Base-by-base conservation (phyloP, 2,888 invertebrate species). In the Pachymerium ferrugineum region DNA sequence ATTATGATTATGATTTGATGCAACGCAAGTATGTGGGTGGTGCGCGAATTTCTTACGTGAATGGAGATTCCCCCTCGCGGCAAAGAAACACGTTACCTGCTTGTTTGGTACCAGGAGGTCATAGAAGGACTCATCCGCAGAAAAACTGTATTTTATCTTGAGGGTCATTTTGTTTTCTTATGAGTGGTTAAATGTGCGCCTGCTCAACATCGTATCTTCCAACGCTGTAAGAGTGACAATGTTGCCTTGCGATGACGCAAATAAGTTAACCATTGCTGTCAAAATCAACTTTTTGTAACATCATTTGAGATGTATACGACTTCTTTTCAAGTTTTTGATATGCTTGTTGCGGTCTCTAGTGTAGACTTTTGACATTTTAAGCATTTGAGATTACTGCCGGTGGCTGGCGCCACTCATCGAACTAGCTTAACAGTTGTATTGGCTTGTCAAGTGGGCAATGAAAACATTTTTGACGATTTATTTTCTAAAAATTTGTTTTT, bases 21-120 rank as follows among this genome's bases (percentile, higher is more conserved):
- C 89, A 93, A 47, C 84, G 93, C 78, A 86, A 92, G 75, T 93
- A 93, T 81, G 92, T 92, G 74, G 80, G 81, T 10, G 94, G 94
- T 47, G 93, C 94, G 14, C 85, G 94, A 78, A 93, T 94, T 79
- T 93, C 94, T 10, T 96, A 95, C 84, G 94, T 95, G 77, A 94
- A 94, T 78, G 94, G 94, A 83, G 94, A 94, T 83, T 91, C 93
- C 4, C 77, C 80, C 78, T 78, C 79, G 25, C 76, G 78, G 33
- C 78, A 77, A 69, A 74, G 78, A 33, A 77, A 77, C 25, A 76
- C 76, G 25, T 33, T 78, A 30, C 77, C 77, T 16, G 73, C 74
- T 1, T 73, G 73, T 38, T n/a, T 72, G 30, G 29, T 73, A 86
- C 81, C 82, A 69, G 81, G 82, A 0, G 80, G 78, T 70, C 83